phyloP scores from a whole-genome alignment of 2,113 vertebrate species.

The Forbesichthys papilliferus region DNA sequence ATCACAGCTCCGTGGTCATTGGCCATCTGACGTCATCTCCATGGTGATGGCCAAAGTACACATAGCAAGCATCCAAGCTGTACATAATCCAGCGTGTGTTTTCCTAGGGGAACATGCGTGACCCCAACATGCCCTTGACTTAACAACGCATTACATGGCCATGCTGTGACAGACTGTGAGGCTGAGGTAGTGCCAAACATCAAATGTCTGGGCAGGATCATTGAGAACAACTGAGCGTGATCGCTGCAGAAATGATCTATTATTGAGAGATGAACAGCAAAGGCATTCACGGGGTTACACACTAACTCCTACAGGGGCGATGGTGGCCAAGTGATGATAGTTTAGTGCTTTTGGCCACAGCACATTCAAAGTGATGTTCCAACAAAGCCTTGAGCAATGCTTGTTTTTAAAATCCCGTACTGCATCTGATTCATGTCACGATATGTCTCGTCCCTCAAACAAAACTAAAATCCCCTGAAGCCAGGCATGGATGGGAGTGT shows the following conservation, averaged over 20 bases:
- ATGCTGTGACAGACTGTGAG: background rate
- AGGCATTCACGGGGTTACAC: slow-evolving; percentile 5
- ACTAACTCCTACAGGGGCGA: background rate
- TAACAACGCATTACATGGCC: slow-evolving; percentile 3
- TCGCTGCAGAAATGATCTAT: slow-evolving; percentile 29
- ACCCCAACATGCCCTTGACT: slow-evolving; percentile 19
- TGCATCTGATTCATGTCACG: background rate
- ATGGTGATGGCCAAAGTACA: slow-evolving; percentile 11
- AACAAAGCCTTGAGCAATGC: background rate
- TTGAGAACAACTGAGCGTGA: slow-evolving; percentile 26
- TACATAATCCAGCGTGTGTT: slow-evolving; percentile 9
- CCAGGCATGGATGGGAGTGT: background rate
- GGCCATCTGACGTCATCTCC: slow-evolving; percentile 37
- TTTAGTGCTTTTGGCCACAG: slow-evolving; percentile 23
- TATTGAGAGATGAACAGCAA: slow-evolving; percentile 21
- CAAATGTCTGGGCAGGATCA: slow-evolving; percentile 13
- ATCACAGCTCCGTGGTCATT: slow-evolving; percentile 8
- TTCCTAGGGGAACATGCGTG: background rate
- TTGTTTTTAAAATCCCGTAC: background rate
- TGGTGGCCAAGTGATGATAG: background rate
- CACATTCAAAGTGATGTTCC: slow-evolving; percentile 6
- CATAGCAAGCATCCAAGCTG: background rate
- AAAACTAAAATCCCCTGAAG: slow-evolving; percentile 3
- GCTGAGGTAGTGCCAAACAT: slow-evolving; percentile 6
- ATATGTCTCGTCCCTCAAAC: no score